Conservation (phyloP, 1,140 invertebrate species). For the Drosophila kurseongensis region DNA sequence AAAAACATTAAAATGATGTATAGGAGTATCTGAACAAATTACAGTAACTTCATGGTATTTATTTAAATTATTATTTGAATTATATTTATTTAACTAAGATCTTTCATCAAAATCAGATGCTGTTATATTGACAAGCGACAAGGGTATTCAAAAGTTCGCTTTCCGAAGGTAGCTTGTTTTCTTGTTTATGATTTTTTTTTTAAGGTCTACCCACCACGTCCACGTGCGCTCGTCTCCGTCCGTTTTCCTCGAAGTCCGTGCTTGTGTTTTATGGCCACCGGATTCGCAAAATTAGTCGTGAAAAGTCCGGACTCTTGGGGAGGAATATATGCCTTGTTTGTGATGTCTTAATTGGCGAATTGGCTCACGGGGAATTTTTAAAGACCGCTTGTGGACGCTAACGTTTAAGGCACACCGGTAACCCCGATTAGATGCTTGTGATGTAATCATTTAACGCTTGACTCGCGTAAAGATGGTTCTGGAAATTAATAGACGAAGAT, state of each 20-base stretch:
- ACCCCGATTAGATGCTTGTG: conserved; percentile 7
- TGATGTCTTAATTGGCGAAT: conserved; percentile 42
- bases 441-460: conserved; percentile 21
- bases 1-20: too few relatives aligned
- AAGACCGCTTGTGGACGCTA: not conserved
- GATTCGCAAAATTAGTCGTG: conserved; percentile 63
- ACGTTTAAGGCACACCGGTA: not conserved
- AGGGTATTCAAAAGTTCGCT: not conserved
- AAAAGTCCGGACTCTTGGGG: conserved; percentile 32
- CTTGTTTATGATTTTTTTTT: conserved; percentile 22
- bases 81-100: too few relatives aligned
- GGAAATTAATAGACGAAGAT: too few relatives aligned
- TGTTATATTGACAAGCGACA: too few relatives aligned
- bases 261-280: conserved; percentile 46
- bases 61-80: too few relatives aligned
- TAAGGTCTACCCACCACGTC: not conserved
- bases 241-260: conserved; percentile 10
- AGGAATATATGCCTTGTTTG: conserved; percentile 28
- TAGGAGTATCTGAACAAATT: too few relatives aligned
- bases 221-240: not conserved
- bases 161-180: not conserved
- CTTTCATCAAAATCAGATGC: too few relatives aligned
- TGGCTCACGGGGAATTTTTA: conserved; percentile 9
- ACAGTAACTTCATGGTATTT: too few relatives aligned
- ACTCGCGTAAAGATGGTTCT: not conserved